phyloP scores from a whole-genome alignment of 2,888 invertebrate species.

The Tethea ocularis region DNA sequence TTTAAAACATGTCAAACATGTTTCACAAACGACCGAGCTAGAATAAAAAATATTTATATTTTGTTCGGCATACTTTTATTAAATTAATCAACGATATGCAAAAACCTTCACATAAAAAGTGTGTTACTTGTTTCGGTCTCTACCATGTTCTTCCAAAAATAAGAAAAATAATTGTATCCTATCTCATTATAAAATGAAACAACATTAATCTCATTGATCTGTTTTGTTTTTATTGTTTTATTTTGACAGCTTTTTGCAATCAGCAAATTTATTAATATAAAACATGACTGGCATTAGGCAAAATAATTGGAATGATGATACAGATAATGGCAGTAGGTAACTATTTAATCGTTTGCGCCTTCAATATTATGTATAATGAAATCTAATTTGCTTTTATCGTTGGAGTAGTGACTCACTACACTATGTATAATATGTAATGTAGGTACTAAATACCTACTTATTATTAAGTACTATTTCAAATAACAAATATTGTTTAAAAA shows the following conservation, averaged over 20 bases:
- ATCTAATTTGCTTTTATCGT: not conserved
- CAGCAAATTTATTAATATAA: constrained; percentile 9
- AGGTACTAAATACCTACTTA: too few species aligned
- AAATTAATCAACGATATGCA: not conserved
- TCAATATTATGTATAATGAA: not conserved
- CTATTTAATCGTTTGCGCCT: not conserved
- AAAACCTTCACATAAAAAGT: not conserved
- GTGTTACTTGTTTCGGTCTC: not conserved
- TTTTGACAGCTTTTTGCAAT: constrained; percentile 2
- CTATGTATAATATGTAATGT: too few species aligned
- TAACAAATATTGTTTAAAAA: too few species aligned
- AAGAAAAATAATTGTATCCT: too few species aligned
- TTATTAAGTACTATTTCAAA: too few species aligned
- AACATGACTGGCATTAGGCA: constrained; percentile 19
- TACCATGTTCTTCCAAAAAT: too few species aligned
- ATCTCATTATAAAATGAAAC: not conserved
- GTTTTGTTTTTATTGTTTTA: not conserved
- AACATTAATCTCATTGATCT: not conserved
- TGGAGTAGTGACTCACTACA: too few species aligned
- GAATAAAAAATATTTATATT: not conserved
- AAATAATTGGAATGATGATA: not conserved
- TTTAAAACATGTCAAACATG: not conserved
- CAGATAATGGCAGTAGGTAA: too few species aligned
- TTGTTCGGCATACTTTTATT: too few species aligned
- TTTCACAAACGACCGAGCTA: not conserved